Conservation (phyloP, 2,888 invertebrate genomes). For the Cantharis rufa region DNA sequence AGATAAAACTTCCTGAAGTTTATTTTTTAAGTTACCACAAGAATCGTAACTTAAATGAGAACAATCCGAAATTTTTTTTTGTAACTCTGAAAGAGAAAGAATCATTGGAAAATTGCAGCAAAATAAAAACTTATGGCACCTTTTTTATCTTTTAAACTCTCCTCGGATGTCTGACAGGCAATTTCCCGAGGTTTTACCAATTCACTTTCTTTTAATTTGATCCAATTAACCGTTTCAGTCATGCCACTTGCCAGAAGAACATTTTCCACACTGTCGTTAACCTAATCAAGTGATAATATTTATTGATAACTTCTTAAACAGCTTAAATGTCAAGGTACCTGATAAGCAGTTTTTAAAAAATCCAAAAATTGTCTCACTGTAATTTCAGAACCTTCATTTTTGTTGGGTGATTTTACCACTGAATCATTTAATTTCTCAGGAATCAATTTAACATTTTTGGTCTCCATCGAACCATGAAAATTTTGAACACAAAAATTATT, state of each 20-base stretch:
- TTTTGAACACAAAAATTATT: neutral
- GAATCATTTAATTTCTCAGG: neutral
- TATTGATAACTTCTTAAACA: neutral
- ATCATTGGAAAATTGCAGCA: neutral
- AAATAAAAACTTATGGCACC: neutral
- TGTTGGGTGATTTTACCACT: neutral
- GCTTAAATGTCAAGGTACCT: conserved; percentile 52
- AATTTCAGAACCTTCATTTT: conserved; percentile 59
- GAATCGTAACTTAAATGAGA: conserved; percentile 23
- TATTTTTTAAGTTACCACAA: conserved; percentile 43
- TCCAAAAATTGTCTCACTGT: conserved; percentile 73
- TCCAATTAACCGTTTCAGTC: conserved; percentile 59
- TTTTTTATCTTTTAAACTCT: conserved; percentile 16
- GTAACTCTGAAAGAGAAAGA: neutral
- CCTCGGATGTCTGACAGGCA: conserved; percentile 44
- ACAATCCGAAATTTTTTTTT: conserved; percentile 17
- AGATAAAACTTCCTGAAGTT: conserved; percentile 66
- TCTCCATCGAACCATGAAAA: neutral
- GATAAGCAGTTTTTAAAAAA: conserved; percentile 74
- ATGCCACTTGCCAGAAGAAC: conserved; percentile 54
- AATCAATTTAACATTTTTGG: neutral
- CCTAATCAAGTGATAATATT: conserved; percentile 34
- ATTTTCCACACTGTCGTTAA: conserved; percentile 57
- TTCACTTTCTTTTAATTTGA: conserved; percentile 56
- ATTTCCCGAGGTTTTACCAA: conserved; percentile 44